Evolutionary conservation across 2,888 invertebrate species (phyloP).

Genomic region (Agriopis leucophaearia): DNA sequence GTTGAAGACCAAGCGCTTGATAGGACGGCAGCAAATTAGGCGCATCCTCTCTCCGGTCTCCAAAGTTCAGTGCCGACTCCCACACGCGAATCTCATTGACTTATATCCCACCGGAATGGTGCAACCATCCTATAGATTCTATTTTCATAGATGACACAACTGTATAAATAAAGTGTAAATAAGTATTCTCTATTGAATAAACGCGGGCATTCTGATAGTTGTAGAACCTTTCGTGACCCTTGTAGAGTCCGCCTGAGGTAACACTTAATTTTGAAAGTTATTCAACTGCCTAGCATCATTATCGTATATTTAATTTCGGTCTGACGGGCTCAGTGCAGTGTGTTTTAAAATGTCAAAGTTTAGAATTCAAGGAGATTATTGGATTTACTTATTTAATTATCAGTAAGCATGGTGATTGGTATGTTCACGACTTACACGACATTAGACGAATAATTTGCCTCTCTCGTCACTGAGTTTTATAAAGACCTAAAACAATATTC

Average conservation of each 20-base stretch:
- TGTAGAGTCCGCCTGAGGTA: neutral
- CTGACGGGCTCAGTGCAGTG: too few relatives aligned
- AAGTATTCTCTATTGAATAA: neutral
- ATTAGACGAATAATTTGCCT: neutral
- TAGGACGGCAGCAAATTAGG: constrained; percentile 71
- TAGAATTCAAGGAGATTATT: neutral
- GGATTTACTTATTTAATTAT: neutral
- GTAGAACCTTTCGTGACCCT: neutral
- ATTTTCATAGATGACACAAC: constrained; percentile 66
- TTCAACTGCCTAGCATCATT: too few relatives aligned
- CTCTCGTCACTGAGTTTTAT: neutral
- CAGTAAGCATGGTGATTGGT: neutral
- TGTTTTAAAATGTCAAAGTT: neutral
- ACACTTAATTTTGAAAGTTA: neutral
- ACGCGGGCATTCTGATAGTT: neutral
- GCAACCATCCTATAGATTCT: constrained; percentile 64
- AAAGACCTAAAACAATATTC: neutral
- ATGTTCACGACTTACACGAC: neutral
- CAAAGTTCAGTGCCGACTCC: constrained; percentile 79
- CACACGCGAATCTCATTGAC: constrained; percentile 71
- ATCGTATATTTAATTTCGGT: too few relatives aligned
- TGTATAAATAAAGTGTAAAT: neutral
- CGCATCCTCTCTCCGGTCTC: constrained; percentile 70
- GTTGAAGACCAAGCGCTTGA: constrained; percentile 4
- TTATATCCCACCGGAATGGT: constrained; percentile 59